Conservation (phyloP, 1,140 invertebrate genomes). For the Meloidogyne floridensis region DNA sequence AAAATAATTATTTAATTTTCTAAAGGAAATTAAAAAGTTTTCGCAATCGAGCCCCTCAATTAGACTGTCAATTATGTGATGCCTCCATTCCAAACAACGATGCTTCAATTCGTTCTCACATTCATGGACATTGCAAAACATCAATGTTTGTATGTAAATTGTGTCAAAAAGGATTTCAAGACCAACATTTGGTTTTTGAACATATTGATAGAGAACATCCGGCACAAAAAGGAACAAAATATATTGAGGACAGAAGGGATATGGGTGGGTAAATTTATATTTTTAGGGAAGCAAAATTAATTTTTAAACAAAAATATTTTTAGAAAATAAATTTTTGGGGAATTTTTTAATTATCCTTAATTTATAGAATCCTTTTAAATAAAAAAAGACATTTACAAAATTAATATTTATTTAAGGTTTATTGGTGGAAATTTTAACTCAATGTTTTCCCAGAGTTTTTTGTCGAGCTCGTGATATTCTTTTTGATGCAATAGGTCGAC, state of each 20-base stretch:
- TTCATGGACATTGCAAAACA: conserved; percentile 28
- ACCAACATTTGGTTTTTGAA: conserved; percentile 36
- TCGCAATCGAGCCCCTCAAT: conserved; percentile 13
- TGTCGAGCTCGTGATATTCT: conserved; percentile 20
- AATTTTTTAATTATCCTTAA: no score
- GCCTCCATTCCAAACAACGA: conserved; percentile 17
- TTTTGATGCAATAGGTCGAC: neutral
- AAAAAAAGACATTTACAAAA: neutral
- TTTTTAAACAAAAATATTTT: neutral
- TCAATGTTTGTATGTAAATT: conserved; percentile 34
- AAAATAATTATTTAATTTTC: conserved; percentile 9
- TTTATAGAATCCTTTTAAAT: no score
- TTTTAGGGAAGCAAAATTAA: no score
- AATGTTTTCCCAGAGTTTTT: conserved; percentile 27
- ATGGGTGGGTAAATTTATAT: neutral
- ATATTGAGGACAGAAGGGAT: conserved; percentile 20
- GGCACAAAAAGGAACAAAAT: conserved; percentile 20
- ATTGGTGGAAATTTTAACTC: conserved; percentile 24
- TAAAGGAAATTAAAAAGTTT: conserved; percentile 27
- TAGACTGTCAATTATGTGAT: conserved; percentile 30
- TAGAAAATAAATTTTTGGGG: neutral
- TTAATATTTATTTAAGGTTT: neutral
- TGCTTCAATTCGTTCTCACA: conserved; percentile 27
- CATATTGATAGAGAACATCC: conserved; percentile 35
- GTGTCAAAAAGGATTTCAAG: conserved; percentile 31